Conservation (phyloP, 2,888 invertebrate genomes). For the Ctenicera cuprea region DNA sequence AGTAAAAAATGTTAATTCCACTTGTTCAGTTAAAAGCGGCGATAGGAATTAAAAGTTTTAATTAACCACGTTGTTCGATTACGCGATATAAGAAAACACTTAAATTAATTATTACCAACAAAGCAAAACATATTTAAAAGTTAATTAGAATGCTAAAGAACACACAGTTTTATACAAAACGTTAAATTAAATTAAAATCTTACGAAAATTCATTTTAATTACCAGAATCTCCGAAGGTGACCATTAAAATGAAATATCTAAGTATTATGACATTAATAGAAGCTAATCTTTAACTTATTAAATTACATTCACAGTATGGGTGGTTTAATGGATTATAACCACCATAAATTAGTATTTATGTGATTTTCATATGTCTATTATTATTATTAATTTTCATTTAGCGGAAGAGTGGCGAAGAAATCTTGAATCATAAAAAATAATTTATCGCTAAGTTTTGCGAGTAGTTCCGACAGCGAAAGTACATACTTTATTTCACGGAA, state of each 20-base stretch:
- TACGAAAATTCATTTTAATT: conserved; percentile 20
- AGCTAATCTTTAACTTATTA: conserved; percentile 23
- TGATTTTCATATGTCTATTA: not conserved
- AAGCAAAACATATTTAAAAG: too few species aligned
- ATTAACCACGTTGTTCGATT: too few species aligned
- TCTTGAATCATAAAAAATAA: not conserved
- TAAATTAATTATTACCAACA: too few species aligned
- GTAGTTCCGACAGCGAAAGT: conserved; percentile 9
- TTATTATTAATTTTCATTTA: conserved; percentile 1
- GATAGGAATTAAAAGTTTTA: too few species aligned
- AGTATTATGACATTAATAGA: conserved; percentile 24
- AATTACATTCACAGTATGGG: conserved; percentile 10
- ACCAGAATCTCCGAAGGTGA: not conserved
- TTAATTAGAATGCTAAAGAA: too few species aligned
- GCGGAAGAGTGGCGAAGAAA: conserved; percentile 3
- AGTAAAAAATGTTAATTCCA: too few species aligned
- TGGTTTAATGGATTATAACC: conserved; percentile 2
- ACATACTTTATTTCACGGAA: not conserved
- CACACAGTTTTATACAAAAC: too few species aligned
- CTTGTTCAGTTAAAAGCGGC: too few species aligned
- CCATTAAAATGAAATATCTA: conserved; percentile 33
- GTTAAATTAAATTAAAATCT: not conserved
- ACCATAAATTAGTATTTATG: conserved; percentile 15
- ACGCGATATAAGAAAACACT: too few species aligned
- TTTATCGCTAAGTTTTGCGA: not conserved